phyloP scores from a whole-genome alignment of 1,140 invertebrate species.

The Achatina immaculata region DNA sequence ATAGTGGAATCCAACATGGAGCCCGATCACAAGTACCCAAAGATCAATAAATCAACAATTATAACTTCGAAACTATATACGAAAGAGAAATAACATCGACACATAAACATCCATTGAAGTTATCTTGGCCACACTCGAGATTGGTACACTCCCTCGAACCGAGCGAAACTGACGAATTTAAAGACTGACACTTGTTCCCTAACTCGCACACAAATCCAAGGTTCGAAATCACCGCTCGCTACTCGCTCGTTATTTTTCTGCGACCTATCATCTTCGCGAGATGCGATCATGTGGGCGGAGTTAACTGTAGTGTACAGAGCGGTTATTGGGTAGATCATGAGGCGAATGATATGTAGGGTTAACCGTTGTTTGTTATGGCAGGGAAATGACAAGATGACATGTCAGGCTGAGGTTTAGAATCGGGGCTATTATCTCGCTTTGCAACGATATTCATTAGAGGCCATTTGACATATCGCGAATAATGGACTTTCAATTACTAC shows the following conservation, averaged over 20 bases:
- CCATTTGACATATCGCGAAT: too few relatives aligned
- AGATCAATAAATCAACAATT: neutral
- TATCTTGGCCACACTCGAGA: neutral
- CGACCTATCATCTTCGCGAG: constrained; percentile 17
- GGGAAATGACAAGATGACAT: too few relatives aligned
- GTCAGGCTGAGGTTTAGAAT: too few relatives aligned
- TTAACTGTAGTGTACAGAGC: neutral
- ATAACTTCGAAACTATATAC: too few relatives aligned
- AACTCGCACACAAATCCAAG: neutral
- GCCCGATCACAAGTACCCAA: neutral
- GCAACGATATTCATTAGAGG: too few relatives aligned
- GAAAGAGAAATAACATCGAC: neutral
- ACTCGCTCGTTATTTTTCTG: constrained; percentile 7
- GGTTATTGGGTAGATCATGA: neutral
- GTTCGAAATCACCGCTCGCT: constrained; percentile 14
- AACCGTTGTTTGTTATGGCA: too few relatives aligned
- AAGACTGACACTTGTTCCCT: constrained; percentile 20
- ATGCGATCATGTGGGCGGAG: neutral
- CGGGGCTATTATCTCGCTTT: too few relatives aligned
- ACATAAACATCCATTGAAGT: too few relatives aligned
- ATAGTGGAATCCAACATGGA: constrained; percentile 55
- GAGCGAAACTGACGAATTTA: constrained; percentile 1
- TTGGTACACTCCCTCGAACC: neutral
- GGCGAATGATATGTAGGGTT: too few relatives aligned
- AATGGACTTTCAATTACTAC: too few relatives aligned